A percentile compares a stretch with the other conserved stretches of the same genome.
phyloP scores from a whole-genome alignment of 37 sponge, comb jelly and placozoan genomes.

The Haliclona indistincta region DNA sequence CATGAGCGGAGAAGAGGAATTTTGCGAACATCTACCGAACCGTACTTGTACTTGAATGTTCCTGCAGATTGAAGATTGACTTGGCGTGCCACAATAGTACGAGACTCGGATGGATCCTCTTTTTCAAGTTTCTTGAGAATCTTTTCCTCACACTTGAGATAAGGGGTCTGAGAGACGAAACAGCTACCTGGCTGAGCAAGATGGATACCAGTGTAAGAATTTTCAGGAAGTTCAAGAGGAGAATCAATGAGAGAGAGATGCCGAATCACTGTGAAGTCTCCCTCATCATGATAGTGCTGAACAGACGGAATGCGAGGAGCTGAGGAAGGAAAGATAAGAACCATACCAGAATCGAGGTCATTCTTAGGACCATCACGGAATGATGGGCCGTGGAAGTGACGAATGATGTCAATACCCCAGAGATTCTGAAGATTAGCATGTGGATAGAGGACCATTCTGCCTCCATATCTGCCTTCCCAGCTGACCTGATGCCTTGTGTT shows the following conservation, averaged over 20 bases:
- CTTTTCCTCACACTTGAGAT: conserved; percentile 31
- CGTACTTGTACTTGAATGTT: conserved; percentile 56
- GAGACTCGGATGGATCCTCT: conserved; percentile 42
- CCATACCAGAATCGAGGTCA: conserved; percentile 49
- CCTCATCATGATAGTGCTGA: conserved; percentile 10
- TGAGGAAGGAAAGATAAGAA: conserved; percentile 44
- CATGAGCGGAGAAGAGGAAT: conserved; percentile 59
- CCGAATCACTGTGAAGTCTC: conserved; percentile 20
- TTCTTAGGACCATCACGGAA: not conserved
- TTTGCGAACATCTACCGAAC: conserved; percentile 56
- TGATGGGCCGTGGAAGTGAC: conserved; percentile 46
- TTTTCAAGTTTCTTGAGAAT: conserved; percentile 42
- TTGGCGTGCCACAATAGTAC: conserved; percentile 10
- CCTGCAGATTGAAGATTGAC: conserved; percentile 21
- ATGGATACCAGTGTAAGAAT: conserved; percentile 53
- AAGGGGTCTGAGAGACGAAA: conserved; percentile 10
- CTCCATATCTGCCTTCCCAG: conserved; percentile 44
- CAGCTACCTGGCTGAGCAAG: conserved; percentile 37
- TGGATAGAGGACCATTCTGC: conserved; percentile 73
- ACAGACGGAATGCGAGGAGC: not conserved
- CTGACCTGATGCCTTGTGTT: conserved; percentile 18
- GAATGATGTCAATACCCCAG: conserved; percentile 30
- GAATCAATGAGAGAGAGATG: conserved; percentile 28
- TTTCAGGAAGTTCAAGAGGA: conserved; percentile 26
- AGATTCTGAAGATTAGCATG: conserved; percentile 45